These are phyloP conservation scores for Hermatobates lingyangjiaoensis DNA, from an alignment of 1,140 invertebrate genomes.

Conservation along the genomic window DNA sequence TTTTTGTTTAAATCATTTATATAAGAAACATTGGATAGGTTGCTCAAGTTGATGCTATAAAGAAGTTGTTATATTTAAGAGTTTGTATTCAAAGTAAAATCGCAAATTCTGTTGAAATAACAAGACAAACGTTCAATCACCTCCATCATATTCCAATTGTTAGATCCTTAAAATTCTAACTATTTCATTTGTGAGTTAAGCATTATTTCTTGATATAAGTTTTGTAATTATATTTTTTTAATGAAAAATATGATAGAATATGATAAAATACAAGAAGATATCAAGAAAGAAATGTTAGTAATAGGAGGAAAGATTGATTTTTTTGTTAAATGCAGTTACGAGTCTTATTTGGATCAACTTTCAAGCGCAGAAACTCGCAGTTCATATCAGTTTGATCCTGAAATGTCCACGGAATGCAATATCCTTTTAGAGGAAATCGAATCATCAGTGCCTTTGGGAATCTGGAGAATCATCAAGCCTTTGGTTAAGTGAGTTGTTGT, in stretches of 20 bases:
- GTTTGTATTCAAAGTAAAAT: no score
- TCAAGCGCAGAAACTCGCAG: background rate
- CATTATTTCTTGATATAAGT: no score
- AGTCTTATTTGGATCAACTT: background rate
- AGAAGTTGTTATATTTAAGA: no score
- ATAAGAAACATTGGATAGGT: no score
- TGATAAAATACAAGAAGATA: background rate
- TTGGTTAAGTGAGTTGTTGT: conserved; percentile 13
- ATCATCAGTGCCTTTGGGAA: conserved; percentile 2
- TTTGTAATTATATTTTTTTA: background rate
- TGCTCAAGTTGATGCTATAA: no score
- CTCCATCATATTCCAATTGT: no score
- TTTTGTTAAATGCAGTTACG: background rate
- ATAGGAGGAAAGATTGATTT: background rate
- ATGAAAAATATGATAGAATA: background rate
- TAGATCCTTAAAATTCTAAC: no score
- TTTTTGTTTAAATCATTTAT: no score
- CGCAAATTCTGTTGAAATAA: no score
- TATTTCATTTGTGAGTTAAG: no score
- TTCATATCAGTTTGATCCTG: conserved; percentile 13
- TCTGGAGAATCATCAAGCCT: conserved; percentile 16
- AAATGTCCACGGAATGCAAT: conserved; percentile 11
- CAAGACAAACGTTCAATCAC: no score
- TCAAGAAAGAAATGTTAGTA: background rate
- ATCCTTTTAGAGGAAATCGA: conserved; percentile 13